Percentiles rank a stretch among this genome's conserved stretches.
Conservation (phyloP, 2,797 vertebrate species). For the Ctenopoma multispine region DNA sequence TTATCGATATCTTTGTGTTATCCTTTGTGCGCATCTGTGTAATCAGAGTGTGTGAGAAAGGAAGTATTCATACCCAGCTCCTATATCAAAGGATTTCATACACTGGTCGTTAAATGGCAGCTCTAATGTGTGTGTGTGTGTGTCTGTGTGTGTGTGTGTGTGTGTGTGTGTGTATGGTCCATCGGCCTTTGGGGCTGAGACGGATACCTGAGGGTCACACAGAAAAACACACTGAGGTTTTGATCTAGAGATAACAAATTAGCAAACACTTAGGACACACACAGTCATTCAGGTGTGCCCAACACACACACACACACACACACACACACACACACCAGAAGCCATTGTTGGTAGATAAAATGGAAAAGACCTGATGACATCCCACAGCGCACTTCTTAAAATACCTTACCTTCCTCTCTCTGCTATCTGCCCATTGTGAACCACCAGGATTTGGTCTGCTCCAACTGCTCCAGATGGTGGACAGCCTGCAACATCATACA, state of each 20-base stretch:
- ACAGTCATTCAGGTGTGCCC: conserved; percentile 29
- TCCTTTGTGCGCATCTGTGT: background rate
- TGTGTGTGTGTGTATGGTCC: background rate
- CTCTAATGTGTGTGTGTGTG: conserved; percentile 22
- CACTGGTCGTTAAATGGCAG: conserved; percentile 43
- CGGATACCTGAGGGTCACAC: conserved; percentile 45
- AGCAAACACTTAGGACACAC: conserved; percentile 45
- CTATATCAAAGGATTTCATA: conserved; percentile 63
- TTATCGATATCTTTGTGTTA: background rate
- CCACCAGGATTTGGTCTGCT: conserved; percentile 91
- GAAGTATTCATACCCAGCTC: conserved; percentile 54
- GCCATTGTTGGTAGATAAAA: background rate
- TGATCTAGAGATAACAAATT: conserved; percentile 65
- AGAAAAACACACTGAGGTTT: conserved; percentile 49
- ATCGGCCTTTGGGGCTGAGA: conserved; percentile 43
- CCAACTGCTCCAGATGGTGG: conserved; percentile 88
- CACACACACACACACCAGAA: background rate
- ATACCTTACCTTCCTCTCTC: conserved; percentile 89
- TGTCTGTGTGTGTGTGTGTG: conserved; percentile 16
- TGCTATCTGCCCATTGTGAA: conserved; percentile 85
- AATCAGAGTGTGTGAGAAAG: conserved; percentile 37
- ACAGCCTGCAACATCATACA: conserved; percentile 81
- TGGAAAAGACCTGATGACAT: background rate
- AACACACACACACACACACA: background rate
- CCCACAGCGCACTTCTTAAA: background rate